Evolutionary conservation across 2,888 invertebrate genomes (phyloP).

Genomic region (Tridacna crocea): DNA sequence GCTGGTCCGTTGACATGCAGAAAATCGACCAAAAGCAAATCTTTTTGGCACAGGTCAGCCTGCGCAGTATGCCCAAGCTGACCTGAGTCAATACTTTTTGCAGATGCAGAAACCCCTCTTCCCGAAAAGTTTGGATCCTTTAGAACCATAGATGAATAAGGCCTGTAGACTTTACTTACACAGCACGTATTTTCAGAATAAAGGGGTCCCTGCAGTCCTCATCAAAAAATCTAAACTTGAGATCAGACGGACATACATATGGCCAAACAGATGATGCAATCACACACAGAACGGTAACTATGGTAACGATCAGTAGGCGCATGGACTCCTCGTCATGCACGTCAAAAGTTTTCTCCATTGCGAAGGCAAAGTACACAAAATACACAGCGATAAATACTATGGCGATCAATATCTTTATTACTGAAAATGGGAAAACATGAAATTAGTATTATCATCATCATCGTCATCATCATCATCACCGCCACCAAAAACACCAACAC

Average conservation of each 20-base stretch:
- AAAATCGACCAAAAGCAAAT: too few relatives aligned
- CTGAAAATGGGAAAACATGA: constrained; percentile 25
- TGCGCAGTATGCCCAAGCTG: too few relatives aligned
- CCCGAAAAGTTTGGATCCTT: too few relatives aligned
- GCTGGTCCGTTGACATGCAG: too few relatives aligned
- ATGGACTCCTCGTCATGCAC: constrained; percentile 72
- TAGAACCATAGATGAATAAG: too few relatives aligned
- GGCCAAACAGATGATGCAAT: constrained; percentile 20
- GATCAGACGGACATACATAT: neutral
- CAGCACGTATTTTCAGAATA: neutral
- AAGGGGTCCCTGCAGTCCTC: constrained; percentile 4
- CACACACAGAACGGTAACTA: constrained; percentile 55
- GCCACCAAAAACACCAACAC: too few relatives aligned
- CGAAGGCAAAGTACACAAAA: constrained; percentile 76
- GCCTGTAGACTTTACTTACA: constrained; percentile 10
- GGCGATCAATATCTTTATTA: constrained; percentile 33
- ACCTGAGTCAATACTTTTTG: too few relatives aligned
- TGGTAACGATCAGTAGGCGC: constrained; percentile 74
- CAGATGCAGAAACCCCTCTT: too few relatives aligned
- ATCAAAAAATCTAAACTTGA: constrained; percentile 7
- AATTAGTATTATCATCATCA: too few relatives aligned
- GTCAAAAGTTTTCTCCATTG: constrained; percentile 73
- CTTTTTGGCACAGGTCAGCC: too few relatives aligned
- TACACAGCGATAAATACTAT: constrained; percentile 53
- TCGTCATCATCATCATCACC: too few relatives aligned